A percentile compares a stretch with the other conserved stretches of the same genome.
Conservation (phyloP, 2,113 vertebrate species). For the Alexandromys fortis region DNA sequence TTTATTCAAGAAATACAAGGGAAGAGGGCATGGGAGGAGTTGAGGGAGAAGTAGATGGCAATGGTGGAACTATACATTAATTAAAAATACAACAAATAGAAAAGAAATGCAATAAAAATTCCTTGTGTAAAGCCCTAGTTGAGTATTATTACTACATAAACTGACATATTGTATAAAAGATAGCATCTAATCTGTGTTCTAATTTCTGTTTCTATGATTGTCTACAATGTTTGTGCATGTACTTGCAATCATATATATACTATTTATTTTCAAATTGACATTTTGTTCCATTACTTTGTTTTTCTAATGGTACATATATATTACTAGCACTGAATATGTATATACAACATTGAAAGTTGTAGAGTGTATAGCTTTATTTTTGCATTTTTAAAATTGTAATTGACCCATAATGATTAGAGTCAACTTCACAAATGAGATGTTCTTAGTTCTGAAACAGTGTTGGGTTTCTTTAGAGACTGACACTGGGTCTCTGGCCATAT, state of each 20-base stretch:
- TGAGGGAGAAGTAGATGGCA: neutral
- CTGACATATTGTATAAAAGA: neutral
- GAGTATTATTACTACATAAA: neutral
- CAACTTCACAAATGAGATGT: neutral
- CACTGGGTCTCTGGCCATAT: neutral
- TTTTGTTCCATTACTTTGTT: neutral
- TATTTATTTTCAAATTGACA: neutral
- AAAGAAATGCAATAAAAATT: neutral
- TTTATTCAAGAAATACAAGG: neutral
- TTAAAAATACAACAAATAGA: neutral
- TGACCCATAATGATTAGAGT: neutral
- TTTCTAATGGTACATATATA: neutral
- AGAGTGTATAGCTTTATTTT: neutral
- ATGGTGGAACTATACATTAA: neutral
- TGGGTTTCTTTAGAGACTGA: neutral
- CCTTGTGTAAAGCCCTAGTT: neutral
- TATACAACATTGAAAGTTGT: neutral
- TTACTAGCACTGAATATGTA: neutral
- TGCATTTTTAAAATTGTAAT: neutral
- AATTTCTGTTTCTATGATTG: neutral
- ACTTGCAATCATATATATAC: no score
- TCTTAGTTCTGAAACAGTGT: conserved; percentile 4
- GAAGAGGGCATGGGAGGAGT: neutral
- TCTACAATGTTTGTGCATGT: neutral
- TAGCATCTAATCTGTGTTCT: neutral